Evolutionary conservation across 2,888 invertebrate genomes (phyloP).

Genomic region (Leptarthrus brevirostris): DNA sequence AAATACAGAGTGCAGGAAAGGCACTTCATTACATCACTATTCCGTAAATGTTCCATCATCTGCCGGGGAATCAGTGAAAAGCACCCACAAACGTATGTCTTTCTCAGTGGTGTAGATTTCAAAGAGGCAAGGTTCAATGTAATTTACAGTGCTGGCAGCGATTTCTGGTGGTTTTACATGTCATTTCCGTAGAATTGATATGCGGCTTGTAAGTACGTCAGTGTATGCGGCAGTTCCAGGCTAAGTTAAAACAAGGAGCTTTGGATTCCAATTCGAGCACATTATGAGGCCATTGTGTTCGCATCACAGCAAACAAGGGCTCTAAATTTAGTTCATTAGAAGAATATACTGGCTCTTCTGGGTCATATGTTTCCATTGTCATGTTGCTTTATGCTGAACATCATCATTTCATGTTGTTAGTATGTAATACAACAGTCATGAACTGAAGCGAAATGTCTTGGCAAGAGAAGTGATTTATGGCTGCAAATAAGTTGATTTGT

Average conservation of each 20-base stretch:
- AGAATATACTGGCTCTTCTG: background rate
- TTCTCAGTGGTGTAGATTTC: slow-evolving; percentile 22
- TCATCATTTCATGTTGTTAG: slow-evolving; percentile 26
- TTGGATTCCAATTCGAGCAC: background rate
- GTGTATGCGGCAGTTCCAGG: slow-evolving; percentile 19
- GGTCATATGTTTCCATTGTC: slow-evolving; percentile 15
- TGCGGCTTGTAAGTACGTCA: slow-evolving; percentile 14
- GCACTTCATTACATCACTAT: slow-evolving; percentile 16
- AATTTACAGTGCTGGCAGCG: slow-evolving; percentile 30
- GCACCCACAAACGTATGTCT: background rate
- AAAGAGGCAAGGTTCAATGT: slow-evolving; percentile 1
- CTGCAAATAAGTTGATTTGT: background rate
- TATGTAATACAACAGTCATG: background rate
- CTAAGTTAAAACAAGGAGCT: too few species aligned
- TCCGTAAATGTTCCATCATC: slow-evolving; percentile 8
- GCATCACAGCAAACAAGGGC: background rate
- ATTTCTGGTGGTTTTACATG: slow-evolving; percentile 40
- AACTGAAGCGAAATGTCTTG: background rate
- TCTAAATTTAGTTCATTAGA: slow-evolving; percentile 21
- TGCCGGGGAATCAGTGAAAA: too few species aligned
- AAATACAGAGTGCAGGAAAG: too few species aligned
- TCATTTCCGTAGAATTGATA: slow-evolving; percentile 30
- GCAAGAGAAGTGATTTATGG: slow-evolving; percentile 10
- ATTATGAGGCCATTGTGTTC: slow-evolving; percentile 15
- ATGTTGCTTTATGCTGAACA: slow-evolving; percentile 27